Conservation (phyloP, 2,888 invertebrate species). For the Hydropsyche betteni region DNA sequence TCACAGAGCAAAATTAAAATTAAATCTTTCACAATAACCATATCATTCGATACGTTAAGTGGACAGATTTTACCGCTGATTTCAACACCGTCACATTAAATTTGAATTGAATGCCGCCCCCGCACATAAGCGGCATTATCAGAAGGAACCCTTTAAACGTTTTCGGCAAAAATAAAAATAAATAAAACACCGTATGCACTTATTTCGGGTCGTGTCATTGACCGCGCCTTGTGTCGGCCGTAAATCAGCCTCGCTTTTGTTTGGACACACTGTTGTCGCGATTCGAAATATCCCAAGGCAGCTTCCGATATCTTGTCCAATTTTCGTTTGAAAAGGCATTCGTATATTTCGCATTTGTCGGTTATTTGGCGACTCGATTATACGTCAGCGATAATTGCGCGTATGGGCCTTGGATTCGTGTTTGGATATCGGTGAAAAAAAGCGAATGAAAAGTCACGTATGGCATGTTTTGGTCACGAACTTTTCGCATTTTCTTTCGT, state of each 20-base stretch:
- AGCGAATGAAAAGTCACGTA: background rate
- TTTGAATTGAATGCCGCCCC: no score
- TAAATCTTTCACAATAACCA: no score
- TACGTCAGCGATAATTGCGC: constrained; percentile 5
- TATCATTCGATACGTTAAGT: no score
- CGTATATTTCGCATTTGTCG: background rate
- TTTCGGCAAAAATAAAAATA: no score
- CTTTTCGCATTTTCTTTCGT: no score
- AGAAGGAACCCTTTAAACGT: no score
- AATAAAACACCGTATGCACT: no score
- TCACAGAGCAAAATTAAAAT: no score
- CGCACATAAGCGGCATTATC: no score
- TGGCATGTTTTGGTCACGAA: background rate
- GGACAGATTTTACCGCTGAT: no score
- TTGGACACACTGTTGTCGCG: background rate
- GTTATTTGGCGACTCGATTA: background rate
- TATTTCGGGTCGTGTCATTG: background rate
- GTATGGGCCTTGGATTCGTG: background rate
- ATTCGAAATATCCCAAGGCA: constrained; percentile 17
- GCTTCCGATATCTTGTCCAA: constrained; percentile 10
- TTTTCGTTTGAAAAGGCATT: background rate
- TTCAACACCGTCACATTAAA: no score
- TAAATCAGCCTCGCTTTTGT: no score
- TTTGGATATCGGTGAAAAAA: background rate
- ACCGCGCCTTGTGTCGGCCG: background rate